Base-by-base conservation (phyloP, 2,888 invertebrate genomes). In the Diaperis boleti region DNA sequence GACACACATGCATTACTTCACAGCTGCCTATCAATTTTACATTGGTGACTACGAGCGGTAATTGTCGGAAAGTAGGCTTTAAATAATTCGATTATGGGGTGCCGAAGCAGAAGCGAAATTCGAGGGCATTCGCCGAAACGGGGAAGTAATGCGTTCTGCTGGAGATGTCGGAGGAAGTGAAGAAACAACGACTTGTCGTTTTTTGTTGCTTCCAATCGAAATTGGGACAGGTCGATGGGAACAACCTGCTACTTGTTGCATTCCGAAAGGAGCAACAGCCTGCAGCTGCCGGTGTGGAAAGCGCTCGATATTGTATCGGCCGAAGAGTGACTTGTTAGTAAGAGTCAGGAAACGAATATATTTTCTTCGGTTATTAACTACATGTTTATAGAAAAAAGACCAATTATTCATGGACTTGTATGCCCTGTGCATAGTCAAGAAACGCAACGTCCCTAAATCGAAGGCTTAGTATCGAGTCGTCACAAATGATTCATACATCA, bases 1-100 rank as follows among this genome's bases (percentile, higher is more conserved):
- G 56, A 56, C 56, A 66, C 63, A 57, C 52, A 62, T 41, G 62
- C 62, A 64, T 62, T 64, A 37, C 64, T 56, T 52, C 26, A 59
- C 67, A 67, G 62, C 64, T 67, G 62, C 45, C 35, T 57, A 50
- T 60, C 47, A 45, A 37, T 55, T 50, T 59, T 52, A 33, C 18
- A 49, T 42, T 22, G 26, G 33, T 10, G 31, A 33, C 41, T 18
- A 22, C 37, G 35, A 45, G 45, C 37, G 33, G 22, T 56, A 56
- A 55, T 42, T 42, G 42, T 39, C 6, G 26, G 15, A 17, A 35
- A 54, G 29, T 55, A 42, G 42, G 18, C 14, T 55, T 55, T 39
- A 52, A 55, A 42, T 31, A 42, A 52, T 37, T 37, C n/a, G 37
- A 13, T 13, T 35, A 15, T 14, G 31, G 14, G 15, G 14, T 31